Evolutionary conservation across 2,797 vertebrate genomes (phyloP), one percentile per base, ranked within the genome.

Genomic region (Helicolenus hilgendorfi): DNA sequence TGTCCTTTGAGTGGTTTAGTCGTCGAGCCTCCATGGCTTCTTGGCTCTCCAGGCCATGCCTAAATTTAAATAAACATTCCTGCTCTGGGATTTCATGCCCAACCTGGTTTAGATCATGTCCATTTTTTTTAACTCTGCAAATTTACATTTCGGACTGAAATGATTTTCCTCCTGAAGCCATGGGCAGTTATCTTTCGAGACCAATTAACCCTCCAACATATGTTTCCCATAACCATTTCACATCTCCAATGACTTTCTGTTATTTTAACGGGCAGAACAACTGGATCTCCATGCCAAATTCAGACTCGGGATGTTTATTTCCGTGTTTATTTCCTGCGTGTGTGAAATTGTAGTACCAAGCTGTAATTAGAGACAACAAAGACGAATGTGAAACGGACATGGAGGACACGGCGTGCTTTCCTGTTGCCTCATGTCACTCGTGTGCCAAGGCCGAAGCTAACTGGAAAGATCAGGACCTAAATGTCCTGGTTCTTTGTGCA

Each of bases 91-190:
- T 95, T 95, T 95, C 89, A 92, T 93, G 91, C 81, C 80, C 91
- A 93, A 78, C 91, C 91, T 96, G 95, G 86, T 96, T 97, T 95
- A 92, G 71, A 96, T 96, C 91, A 94, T 31, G 22, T 88, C 71
- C 64, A 45, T 69, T 84, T 83, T 70, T 36, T 75, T 22, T 82
- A 91, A 87, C 84, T 63, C 86, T 36, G 20, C 49, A 90, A 92
- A 91, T 94, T 88, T 92, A 63, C 86, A 85, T 77, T 78, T 90
- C 7, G 24, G 65, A 76, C 83, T 83, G 27, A 93, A 92, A 91
- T 91, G 77, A 86, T 88, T 95, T 95, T 90, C 64, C 85, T 83
- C 77, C 64, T 74, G 53, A 94, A 88, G 88, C 92, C 83, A 62
- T 29, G 68, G 64, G 89, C 93, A 83, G 87, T 94, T 95, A 93